phyloP scores from a whole-genome alignment of 1,140 invertebrate species.

The Zophobas atratus region DNA sequence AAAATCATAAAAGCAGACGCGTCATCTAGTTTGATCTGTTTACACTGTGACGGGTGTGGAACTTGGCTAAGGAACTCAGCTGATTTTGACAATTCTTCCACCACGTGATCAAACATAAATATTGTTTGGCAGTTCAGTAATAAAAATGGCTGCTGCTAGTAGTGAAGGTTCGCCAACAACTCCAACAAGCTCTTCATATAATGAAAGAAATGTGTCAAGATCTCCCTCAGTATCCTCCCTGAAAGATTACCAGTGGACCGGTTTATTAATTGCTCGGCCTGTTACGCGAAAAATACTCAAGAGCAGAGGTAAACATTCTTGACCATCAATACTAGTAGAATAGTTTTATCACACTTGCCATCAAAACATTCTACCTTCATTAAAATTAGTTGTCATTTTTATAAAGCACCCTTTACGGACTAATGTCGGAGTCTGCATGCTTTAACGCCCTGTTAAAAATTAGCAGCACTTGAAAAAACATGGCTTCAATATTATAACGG shows the following conservation, averaged over 20 bases:
- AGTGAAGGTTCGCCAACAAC: slow-evolving; percentile 72
- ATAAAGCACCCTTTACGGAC: too few relatives aligned
- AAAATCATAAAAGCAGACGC: too few relatives aligned
- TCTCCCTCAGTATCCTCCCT: slow-evolving; percentile 71
- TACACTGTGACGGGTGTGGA: neutral
- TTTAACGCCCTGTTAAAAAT: too few relatives aligned
- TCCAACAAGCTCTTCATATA: slow-evolving; percentile 66
- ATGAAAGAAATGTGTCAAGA: slow-evolving; percentile 69
- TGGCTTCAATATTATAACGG: too few relatives aligned
- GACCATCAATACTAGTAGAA: neutral
- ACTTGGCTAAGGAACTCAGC: slow-evolving; percentile 1
- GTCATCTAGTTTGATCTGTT: too few relatives aligned
- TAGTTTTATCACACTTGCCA: neutral
- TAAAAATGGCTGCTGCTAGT: slow-evolving; percentile 72
- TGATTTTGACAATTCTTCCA: slow-evolving; percentile 10
- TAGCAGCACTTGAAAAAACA: too few relatives aligned
- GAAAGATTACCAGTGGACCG: slow-evolving; percentile 72
- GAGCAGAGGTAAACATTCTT: slow-evolving; percentile 48
- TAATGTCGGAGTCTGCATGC: too few relatives aligned
- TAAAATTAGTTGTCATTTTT: too few relatives aligned
- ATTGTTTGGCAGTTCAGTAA: slow-evolving; percentile 20
- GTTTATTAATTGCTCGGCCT: slow-evolving; percentile 70
- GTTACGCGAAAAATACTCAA: slow-evolving; percentile 68
- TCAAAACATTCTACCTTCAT: too few relatives aligned
- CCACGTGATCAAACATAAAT: neutral